phyloP scores from a whole-genome alignment of 2,113 vertebrate species.

The Poeciliopsis retropinna region DNA sequence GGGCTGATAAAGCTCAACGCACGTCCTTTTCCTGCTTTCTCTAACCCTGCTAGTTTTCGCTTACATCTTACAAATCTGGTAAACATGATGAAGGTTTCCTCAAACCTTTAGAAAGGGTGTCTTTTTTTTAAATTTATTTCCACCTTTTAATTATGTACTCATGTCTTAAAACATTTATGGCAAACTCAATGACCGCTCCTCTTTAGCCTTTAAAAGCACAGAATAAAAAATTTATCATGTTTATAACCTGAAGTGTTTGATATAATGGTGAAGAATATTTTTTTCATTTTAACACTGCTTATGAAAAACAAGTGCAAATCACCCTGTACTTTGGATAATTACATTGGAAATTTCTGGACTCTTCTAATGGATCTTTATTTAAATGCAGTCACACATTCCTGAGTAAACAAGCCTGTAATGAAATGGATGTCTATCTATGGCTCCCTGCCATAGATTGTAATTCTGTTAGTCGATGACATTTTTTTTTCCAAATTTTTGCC shows the following conservation, averaged over 20 bases:
- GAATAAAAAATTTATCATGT: background rate
- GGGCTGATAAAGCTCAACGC: constrained; percentile 41
- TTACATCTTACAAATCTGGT: background rate
- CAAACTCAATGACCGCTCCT: background rate
- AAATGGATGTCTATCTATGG: constrained; percentile 42
- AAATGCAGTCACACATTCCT: constrained; percentile 32
- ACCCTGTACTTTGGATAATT: background rate
- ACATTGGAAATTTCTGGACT: constrained; percentile 4
- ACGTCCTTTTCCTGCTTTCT: constrained; percentile 10
- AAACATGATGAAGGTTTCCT: background rate
- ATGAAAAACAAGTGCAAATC: background rate
- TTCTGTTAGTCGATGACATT: constrained; percentile 18
- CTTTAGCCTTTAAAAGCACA: background rate
- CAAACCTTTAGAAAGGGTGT: background rate
- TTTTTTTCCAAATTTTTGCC: constrained; percentile 14
- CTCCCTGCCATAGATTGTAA: constrained; percentile 40
- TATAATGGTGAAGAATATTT: background rate
- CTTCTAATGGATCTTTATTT: constrained; percentile 32
- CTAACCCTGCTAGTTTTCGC: constrained; percentile 10
- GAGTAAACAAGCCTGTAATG: constrained; percentile 36
- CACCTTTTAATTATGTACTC: background rate
- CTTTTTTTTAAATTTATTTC: background rate
- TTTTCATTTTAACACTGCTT: background rate
- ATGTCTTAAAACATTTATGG: background rate
- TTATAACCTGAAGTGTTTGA: background rate